These are phyloP conservation scores for Atta texana DNA, from an alignment of 1,140 invertebrate species.

Conservation along the genomic window DNA sequence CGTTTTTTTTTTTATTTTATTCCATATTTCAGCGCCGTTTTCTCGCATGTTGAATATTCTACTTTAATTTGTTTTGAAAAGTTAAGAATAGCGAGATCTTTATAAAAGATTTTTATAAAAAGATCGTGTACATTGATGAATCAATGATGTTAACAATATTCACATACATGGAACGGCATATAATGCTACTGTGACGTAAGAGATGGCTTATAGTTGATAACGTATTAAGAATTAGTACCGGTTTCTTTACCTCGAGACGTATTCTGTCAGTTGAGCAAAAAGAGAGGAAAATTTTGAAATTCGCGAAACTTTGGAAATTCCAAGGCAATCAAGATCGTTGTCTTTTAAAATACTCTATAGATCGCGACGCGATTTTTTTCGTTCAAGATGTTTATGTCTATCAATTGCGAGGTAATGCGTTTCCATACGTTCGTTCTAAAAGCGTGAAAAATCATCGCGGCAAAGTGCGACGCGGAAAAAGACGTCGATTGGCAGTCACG, in stretches of 20 bases:
- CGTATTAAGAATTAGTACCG: neutral
- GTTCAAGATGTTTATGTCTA: neutral
- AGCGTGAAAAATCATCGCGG: slow-evolving; percentile 17
- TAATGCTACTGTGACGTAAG: slow-evolving; percentile 15
- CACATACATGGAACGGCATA: neutral
- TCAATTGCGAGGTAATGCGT: neutral
- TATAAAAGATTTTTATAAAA: neutral
- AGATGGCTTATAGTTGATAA: neutral
- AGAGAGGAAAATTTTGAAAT: neutral
- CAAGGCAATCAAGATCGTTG: no score
- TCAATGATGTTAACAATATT: slow-evolving; percentile 4
- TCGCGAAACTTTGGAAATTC: neutral
- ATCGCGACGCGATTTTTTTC: neutral
- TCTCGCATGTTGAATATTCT: neutral
- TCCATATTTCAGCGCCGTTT: neutral
- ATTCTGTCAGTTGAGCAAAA: neutral
- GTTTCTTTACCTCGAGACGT: neutral
- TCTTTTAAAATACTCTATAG: neutral
- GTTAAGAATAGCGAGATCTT: neutral
- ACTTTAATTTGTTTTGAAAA: neutral
- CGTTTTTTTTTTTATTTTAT: neutral
- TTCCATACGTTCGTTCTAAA: neutral
- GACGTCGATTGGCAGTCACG: slow-evolving; percentile 45
- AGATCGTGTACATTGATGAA: slow-evolving; percentile 1
- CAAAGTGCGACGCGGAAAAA: slow-evolving; percentile 30